Evolutionary conservation across 2,888 invertebrate species (phyloP).

Genomic region (Diaperis boleti): DNA sequence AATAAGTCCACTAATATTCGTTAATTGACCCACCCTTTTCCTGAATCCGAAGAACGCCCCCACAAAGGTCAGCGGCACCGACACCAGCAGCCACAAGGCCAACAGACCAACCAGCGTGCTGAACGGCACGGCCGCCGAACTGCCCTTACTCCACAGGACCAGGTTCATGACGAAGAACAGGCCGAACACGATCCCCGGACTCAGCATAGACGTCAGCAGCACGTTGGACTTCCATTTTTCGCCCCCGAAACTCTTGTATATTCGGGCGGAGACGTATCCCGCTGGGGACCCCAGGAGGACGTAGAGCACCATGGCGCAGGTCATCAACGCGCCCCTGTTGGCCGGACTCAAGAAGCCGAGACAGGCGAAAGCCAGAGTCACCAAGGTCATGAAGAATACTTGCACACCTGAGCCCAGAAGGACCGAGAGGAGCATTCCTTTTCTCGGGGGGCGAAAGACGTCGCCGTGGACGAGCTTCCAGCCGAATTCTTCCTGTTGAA

Average conservation of each 20-base stretch:
- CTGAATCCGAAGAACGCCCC: conserved; percentile 99
- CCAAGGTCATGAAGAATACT: conserved; percentile 95
- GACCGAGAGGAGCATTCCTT: conserved; percentile 96
- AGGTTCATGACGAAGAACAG: conserved; percentile 98
- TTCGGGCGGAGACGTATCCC: conserved; percentile 95
- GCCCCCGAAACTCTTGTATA: conserved; percentile 99
- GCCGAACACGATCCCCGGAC: conserved; percentile 96
- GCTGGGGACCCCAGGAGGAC: conserved; percentile 97
- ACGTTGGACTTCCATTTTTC: conserved; percentile 99
- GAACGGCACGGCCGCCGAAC: conserved; percentile 97
- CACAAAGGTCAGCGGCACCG: conserved; percentile 96
- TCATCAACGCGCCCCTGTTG: conserved; percentile 98
- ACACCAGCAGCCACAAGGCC: conserved; percentile 98
- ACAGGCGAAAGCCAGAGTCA: conserved; percentile 98
- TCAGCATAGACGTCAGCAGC: conserved; percentile 93
- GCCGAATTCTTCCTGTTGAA: conserved; percentile 89
- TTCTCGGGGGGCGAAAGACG: conserved; percentile 95
- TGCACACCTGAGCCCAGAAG: conserved; percentile 97
- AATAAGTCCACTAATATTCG: no score
- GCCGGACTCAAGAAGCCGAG: conserved; percentile 98
- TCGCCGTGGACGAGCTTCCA: conserved; percentile 99
- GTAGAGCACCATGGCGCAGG: conserved; percentile 95
- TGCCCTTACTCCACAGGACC: conserved; percentile 94
- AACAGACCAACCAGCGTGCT: conserved; percentile 93
- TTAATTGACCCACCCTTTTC: conserved; percentile 89